Percentiles rank a stretch among this genome's conserved stretches.
Evolutionary conservation across 2,797 vertebrate species (phyloP).

Genomic region (Pachyuromys duprasi): DNA sequence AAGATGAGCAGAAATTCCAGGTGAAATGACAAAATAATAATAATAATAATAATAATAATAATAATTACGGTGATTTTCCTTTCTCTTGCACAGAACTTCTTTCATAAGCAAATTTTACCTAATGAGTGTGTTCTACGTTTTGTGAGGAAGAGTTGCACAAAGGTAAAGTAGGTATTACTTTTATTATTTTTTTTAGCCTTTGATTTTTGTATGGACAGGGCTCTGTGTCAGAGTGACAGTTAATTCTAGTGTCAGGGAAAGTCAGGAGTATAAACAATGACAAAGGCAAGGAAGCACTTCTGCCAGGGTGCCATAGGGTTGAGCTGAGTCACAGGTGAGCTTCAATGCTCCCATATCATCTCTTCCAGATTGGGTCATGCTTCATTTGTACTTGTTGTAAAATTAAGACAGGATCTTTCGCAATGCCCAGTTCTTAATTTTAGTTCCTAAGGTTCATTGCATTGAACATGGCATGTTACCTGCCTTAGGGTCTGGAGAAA

Average conservation of each 20-base stretch:
- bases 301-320: background rate
- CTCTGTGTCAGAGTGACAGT: background rate
- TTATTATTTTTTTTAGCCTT: background rate
- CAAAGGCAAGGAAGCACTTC: background rate
- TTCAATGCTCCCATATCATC: background rate
- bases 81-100: background rate
- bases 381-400: background rate
- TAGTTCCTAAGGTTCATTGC: no score
- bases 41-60: background rate
- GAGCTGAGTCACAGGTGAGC: background rate
- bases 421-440: background rate
- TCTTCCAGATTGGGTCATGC: background rate
- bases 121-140: background rate
- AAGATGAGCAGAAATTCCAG: background rate
- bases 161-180: background rate
- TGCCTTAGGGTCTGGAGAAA: background rate
- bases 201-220: background rate
- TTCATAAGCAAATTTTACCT: background rate
- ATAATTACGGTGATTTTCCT: background rate
- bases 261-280: background rate
- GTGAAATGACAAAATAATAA: background rate
- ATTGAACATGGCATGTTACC: background rate
- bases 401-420: background rate
- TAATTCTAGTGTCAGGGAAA: slow-evolving; percentile 15
- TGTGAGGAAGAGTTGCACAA: background rate